Base-by-base conservation (phyloP, 2,797 vertebrate genomes). In the Gambusia yucatana region DNA sequence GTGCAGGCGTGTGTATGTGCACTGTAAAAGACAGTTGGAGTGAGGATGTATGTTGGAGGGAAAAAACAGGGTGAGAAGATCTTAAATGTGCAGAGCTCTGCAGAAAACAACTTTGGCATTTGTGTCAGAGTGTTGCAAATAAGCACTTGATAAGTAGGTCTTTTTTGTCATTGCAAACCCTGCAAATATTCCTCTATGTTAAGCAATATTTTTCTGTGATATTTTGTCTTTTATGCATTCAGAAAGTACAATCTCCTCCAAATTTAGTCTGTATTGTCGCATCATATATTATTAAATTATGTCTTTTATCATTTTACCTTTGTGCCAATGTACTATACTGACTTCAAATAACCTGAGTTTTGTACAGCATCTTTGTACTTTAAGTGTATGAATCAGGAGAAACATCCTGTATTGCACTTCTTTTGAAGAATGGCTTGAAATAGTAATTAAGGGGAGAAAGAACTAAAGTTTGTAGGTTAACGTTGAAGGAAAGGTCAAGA, bases 51-150 rank as follows among this genome's bases (percentile, higher is more conserved):
- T 88, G 87, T 90, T 80, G 87, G 67, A 87, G 77, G 33, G 16
- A 88, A 88, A 82, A 87, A 90, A 79, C 86, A 61, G 85, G 84
- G 87, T 89, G 87, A 91, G 87, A 86, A 90, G 88, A 91, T 86
- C 83, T 92, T 92, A 93, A 92, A 93, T 91, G 83, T 92, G 92
- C 91, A 89, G 83, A 72, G 86, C 85, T 75, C 81, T 87, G 92
- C 92, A 94, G 85, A 94, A 94, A 92, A 84, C 89, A 88, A 90
- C 87, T 92, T 91, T 85, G 86, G 85, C 86, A 85, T 93, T 94
- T 93, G 88, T 93, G 92, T 89, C 89, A 77, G 84, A 91, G 90
- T 76, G 70, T 80, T 86, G 86, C 90, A 93, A 93, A 93, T 91
- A 92, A 85, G 85, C 82, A 85, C 59, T 79, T 28, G 75, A 93